Conservation (phyloP, 2,113 vertebrate species). For the Melanerpes formicivorus region DNA sequence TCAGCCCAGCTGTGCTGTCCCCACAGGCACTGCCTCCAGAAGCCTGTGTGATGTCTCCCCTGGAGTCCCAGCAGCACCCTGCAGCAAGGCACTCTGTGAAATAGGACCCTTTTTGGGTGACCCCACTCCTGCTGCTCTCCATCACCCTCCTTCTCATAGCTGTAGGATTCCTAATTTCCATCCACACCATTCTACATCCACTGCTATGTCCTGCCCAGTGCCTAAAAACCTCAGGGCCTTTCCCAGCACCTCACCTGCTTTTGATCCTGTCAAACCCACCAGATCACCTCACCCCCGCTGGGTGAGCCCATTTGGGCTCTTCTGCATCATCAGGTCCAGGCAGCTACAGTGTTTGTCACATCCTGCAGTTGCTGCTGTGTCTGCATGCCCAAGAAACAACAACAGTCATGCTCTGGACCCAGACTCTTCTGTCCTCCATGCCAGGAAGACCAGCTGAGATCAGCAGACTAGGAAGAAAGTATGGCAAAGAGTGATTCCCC, state of each 20-base stretch:
- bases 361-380: background rate
- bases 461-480: background rate
- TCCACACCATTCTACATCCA: background rate
- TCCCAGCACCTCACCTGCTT: background rate
- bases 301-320: background rate
- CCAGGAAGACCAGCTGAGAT: background rate
- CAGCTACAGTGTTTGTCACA: background rate
- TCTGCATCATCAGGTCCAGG: background rate
- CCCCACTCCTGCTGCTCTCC: background rate
- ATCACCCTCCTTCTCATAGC: background rate
- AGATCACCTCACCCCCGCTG: background rate
- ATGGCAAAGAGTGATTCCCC: background rate
- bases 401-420: background rate
- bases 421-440: background rate
- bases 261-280: background rate
- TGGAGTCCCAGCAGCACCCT: background rate
- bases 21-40: fast-evolving
- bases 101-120: background rate
- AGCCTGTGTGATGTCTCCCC: fast-evolving
- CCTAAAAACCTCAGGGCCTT: background rate
- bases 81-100: background rate
- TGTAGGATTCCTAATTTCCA: background rate
- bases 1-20: background rate
- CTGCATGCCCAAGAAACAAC: background rate
- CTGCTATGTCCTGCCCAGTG: fast-evolving